Conservation (phyloP, 2,888 invertebrate species). For the Melanostoma mellinum region DNA sequence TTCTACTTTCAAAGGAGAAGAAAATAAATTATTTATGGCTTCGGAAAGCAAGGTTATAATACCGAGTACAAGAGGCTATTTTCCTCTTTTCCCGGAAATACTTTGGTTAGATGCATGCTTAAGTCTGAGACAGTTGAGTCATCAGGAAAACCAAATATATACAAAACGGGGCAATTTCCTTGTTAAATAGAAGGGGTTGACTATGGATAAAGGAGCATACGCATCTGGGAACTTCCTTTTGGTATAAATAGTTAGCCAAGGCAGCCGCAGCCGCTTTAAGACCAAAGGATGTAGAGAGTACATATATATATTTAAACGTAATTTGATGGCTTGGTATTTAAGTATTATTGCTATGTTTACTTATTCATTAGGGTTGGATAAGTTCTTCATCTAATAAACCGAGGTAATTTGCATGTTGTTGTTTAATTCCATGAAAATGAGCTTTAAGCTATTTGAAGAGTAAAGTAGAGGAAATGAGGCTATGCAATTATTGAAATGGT, state of each 20-base stretch:
- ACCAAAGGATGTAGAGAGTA: constrained; percentile 43
- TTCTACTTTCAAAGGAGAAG: constrained; percentile 47
- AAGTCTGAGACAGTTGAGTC: constrained; percentile 60
- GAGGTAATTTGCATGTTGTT: constrained; percentile 26
- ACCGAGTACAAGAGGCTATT: constrained; percentile 32
- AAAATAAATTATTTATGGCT: constrained; percentile 67
- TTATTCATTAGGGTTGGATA: constrained; percentile 37
- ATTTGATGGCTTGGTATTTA: constrained; percentile 49
- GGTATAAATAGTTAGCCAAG: not conserved
- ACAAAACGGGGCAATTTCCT: constrained; percentile 64
- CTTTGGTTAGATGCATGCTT: constrained; percentile 56
- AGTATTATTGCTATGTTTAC: constrained; percentile 45
- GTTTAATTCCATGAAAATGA: constrained; percentile 8
- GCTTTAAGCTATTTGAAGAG: constrained; percentile 29
- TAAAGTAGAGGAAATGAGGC: not conserved
- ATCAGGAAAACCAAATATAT: constrained; percentile 51
- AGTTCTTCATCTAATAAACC: constrained; percentile 26
- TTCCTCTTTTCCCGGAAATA: constrained; percentile 65
- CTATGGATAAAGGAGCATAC: constrained; percentile 21
- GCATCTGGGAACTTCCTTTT: constrained; percentile 40
- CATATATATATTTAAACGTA: constrained; percentile 29
- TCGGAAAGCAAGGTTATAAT: constrained; percentile 55
- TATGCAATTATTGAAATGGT: not conserved
- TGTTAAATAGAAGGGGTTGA: constrained; percentile 50
- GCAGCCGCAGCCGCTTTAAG: constrained; percentile 4